A percentile compares a stretch with the other conserved stretches of the same genome.
These are phyloP conservation scores for Atherix ibis DNA, from an alignment of 2,888 invertebrate species.

Conservation along the genomic window DNA sequence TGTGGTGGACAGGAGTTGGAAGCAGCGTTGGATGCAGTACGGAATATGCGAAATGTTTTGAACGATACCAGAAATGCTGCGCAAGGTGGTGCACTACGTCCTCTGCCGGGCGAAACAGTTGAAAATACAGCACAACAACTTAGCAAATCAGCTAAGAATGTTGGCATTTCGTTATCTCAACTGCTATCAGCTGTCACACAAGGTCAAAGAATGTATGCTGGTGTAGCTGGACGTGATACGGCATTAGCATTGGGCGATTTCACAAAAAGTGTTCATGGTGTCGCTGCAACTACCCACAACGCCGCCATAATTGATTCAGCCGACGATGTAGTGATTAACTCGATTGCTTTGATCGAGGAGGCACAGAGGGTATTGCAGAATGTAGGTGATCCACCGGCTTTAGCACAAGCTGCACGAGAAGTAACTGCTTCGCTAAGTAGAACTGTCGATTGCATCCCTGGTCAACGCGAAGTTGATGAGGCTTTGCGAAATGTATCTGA, in stretches of 20 bases:
- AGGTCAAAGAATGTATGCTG: slow-evolving; percentile 64
- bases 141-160: slow-evolving; percentile 45
- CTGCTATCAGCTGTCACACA: slow-evolving; percentile 72
- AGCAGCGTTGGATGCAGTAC: slow-evolving; percentile 68
- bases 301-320: slow-evolving; percentile 50
- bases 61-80: slow-evolving; percentile 65
- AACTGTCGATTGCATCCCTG: slow-evolving; percentile 72
- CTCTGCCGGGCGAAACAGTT: slow-evolving; percentile 69
- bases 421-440: slow-evolving; percentile 45
- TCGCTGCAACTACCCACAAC: slow-evolving; percentile 53
- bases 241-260: slow-evolving; percentile 60
- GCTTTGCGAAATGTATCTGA: slow-evolving; percentile 70
- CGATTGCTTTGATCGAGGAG: slow-evolving; percentile 63
- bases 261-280: slow-evolving; percentile 58
- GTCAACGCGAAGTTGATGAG: slow-evolving; percentile 85
- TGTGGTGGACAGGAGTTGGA: slow-evolving; percentile 76
- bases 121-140: slow-evolving; percentile 39
- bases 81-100: slow-evolving; percentile 51
- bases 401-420: slow-evolving; percentile 61
- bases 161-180: slow-evolving; percentile 71
- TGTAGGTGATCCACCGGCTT: slow-evolving; percentile 24
- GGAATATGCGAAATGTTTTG: slow-evolving; percentile 64
- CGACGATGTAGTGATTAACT: slow-evolving; percentile 64
- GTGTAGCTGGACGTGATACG: slow-evolving; percentile 66
- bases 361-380: slow-evolving; percentile 44